These are phyloP conservation scores for Phyllotreta striolata DNA, from an alignment of 2,888 invertebrate genomes.

Conservation along the genomic window DNA sequence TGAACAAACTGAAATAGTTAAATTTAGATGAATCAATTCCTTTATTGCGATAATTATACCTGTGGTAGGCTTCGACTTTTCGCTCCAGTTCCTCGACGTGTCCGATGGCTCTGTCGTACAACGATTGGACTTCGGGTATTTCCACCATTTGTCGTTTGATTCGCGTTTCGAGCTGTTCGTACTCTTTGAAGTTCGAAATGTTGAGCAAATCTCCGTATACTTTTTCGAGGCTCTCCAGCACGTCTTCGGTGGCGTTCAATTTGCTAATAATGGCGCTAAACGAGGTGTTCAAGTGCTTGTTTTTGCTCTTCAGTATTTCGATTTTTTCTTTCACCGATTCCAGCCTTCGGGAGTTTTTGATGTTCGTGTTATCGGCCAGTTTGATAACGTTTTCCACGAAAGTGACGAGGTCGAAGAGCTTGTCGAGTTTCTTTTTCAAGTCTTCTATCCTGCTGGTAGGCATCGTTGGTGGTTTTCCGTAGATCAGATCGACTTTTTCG, in stretches of 20 bases:
- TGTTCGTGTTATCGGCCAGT: constrained; percentile 45
- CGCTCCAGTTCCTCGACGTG: constrained; percentile 63
- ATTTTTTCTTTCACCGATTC: constrained; percentile 43
- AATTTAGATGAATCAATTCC: constrained; percentile 1
- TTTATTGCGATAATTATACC: constrained; percentile 42
- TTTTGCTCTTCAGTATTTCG: constrained; percentile 45
- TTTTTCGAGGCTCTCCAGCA: constrained; percentile 44
- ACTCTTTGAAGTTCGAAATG: constrained; percentile 46
- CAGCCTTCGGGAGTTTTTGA: constrained; percentile 42
- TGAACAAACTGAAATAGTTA: constrained; percentile 49
- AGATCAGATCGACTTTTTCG: constrained; percentile 54
- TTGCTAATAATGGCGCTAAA: constrained; percentile 40
- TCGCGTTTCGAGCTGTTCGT: constrained; percentile 57
- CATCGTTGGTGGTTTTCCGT: constrained; percentile 38
- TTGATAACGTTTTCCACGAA: constrained; percentile 41
- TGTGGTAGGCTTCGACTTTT: constrained; percentile 60
- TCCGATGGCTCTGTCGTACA: constrained; percentile 61
- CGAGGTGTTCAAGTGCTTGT: constrained; percentile 38
- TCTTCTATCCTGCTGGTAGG: constrained; percentile 46
- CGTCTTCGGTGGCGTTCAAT: constrained; percentile 42
- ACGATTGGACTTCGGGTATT: constrained; percentile 57
- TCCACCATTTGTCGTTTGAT: constrained; percentile 51
- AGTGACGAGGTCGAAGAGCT: constrained; percentile 43
- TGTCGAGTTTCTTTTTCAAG: constrained; percentile 45
- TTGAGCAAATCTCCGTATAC: constrained; percentile 43